phyloP scores from a whole-genome alignment of 2,797 vertebrate genomes.

The Anisognathus igniventris region DNA sequence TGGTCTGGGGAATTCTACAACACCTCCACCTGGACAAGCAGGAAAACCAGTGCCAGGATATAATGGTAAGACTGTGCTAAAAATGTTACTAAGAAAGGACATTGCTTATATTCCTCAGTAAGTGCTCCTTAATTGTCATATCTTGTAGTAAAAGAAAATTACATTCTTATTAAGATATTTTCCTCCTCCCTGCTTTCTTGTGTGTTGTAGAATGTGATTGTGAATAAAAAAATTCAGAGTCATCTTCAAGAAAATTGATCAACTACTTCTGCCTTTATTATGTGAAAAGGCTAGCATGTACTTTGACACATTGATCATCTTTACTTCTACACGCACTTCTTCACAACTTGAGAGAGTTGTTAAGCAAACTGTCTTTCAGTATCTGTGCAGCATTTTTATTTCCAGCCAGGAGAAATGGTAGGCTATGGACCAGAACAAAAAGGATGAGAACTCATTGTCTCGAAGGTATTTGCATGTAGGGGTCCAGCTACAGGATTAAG shows the following conservation, averaged over 20 bases:
- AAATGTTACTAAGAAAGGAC: neutral
- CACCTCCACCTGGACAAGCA: conserved; percentile 89
- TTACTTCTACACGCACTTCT: neutral
- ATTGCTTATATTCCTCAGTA: neutral
- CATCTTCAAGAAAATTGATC: neutral
- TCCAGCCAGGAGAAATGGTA: neutral
- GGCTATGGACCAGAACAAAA: neutral
- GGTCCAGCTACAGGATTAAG: neutral
- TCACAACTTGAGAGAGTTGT: neutral
- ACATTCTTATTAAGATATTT: neutral
- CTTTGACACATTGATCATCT: neutral
- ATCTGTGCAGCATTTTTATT: conserved; percentile 8
- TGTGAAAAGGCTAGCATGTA: neutral
- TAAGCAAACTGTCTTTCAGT: neutral
- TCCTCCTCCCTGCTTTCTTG: neutral
- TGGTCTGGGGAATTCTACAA: conserved; percentile 86
- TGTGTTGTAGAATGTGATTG: neutral
- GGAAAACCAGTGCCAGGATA: conserved; percentile 93
- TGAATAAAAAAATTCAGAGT: neutral
- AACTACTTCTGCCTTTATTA: neutral
- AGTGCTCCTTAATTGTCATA: neutral
- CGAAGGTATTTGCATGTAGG: neutral
- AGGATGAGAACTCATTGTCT: neutral
- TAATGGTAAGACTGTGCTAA: conserved; percentile 78
- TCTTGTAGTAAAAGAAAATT: neutral